Base-by-base conservation (phyloP, 1,140 invertebrate genomes). In the Ceratina calcarata region DNA sequence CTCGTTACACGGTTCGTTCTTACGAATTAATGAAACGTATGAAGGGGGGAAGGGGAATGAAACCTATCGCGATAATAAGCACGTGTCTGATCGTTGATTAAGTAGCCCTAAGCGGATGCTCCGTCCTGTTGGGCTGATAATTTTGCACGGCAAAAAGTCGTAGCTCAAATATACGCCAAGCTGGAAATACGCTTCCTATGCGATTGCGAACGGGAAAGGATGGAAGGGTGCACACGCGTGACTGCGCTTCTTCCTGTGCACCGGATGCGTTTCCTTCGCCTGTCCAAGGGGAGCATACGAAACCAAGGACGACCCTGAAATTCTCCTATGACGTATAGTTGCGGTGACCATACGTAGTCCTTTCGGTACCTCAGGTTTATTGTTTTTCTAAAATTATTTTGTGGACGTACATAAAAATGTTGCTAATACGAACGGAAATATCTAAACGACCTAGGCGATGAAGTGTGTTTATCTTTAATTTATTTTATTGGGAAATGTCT, bases 221-320 rank as follows among this genome's bases (percentile, higher is more conserved):
- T 45, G 20, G 55, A 22, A 53, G 45, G 62, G 60, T 69, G 75
- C 60, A 66, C 49, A 69, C 71, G 83, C 71, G 78, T 81, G 82
- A 84, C 69, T 72, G 71, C 74, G 60, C 37, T 45, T 57, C 16
- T n/a, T 61, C 62, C 27, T 49, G n/a, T n/a, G 13, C 37, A 49
- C 61, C 78, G 73, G 80, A 82, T 82, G 76, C 72, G 53, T 82
- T 82, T 82, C 81, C 80, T 79, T 67, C 51, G 65, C 60, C 24
- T 12, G 61, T 20, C 22, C 49, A 68, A 65, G 60, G 55, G 49
- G 72, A 75, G 13, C 57, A 64, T 64, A 58, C 61, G 64, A 57
- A 57, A 78, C 60, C 71, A 79, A 84, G 75, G 71, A 22, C 37
- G 53, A 45, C 37, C 37, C 2, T 45, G 37, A 45, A n/a, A 45